A percentile compares a stretch with the other conserved stretches of the same genome.
These are phyloP conservation scores for Tenthredo distinguenda DNA, from an alignment of 2,888 invertebrate genomes.

Conservation along the genomic window DNA sequence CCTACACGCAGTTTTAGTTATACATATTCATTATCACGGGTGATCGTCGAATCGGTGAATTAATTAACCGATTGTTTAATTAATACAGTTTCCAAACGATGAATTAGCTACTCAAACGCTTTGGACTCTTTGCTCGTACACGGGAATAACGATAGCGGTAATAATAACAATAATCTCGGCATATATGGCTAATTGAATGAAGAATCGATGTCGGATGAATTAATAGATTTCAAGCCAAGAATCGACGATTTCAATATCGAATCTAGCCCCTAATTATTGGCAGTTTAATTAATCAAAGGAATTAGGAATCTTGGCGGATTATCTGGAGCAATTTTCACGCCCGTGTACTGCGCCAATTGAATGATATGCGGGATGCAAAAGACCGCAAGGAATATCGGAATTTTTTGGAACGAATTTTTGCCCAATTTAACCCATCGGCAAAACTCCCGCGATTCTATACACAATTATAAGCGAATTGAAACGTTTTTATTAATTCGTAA, in stretches of 20 bases:
- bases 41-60: background rate
- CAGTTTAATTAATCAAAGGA: background rate
- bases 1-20: background rate
- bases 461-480: background rate
- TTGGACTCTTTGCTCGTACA: background rate
- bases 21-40: background rate
- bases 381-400: background rate
- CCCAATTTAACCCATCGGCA: background rate
- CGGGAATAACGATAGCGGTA: background rate
- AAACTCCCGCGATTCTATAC: background rate
- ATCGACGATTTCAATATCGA: background rate
- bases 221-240: background rate
- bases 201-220: background rate
- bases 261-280: slow-evolving; percentile 1
- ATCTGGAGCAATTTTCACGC: background rate
- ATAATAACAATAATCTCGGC: background rate
- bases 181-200: background rate
- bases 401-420: background rate
- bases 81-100: slow-evolving; percentile 22
- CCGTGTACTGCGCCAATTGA: background rate
- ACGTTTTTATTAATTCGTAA: background rate
- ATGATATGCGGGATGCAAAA: background rate
- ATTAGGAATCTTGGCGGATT: background rate
- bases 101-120: background rate
- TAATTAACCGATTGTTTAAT: background rate